Conservation (phyloP, 1,140 invertebrate species). For the Melitaea cinxia region DNA sequence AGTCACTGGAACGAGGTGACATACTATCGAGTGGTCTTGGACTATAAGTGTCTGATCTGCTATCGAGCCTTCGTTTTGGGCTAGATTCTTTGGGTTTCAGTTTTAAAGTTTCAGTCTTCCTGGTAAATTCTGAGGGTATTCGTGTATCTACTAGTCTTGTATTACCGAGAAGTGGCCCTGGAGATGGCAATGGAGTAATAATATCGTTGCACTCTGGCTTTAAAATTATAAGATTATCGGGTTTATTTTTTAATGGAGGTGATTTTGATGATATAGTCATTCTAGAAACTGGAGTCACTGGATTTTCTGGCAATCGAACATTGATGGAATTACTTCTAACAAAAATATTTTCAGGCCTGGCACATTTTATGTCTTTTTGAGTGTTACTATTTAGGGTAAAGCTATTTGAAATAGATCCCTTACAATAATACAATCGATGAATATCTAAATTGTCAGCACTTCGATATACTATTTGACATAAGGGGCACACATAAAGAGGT, state of each 20-base stretch:
- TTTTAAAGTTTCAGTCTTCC: conserved; percentile 64
- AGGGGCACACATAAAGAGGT: conserved; percentile 83
- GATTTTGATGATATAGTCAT: conserved; percentile 63
- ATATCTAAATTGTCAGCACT: conserved; percentile 87
- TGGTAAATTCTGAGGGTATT: conserved; percentile 55
- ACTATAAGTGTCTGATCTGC: conserved; percentile 75
- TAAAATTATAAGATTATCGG: conserved; percentile 81
- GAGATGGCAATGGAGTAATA: conserved; percentile 86
- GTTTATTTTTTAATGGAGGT: conserved; percentile 73
- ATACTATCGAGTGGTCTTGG: conserved; percentile 66
- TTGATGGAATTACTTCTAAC: conserved; percentile 82
- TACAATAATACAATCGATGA: conserved; percentile 87
- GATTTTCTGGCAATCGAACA: conserved; percentile 80
- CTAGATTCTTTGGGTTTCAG: conserved; percentile 61
- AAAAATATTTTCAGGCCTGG: conserved; percentile 69
- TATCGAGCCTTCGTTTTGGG: conserved; percentile 72
- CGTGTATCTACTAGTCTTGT: conserved; percentile 87
- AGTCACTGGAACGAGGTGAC: conserved; percentile 63
- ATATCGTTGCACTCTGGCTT: conserved; percentile 81
- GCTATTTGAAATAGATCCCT: conserved; percentile 75
- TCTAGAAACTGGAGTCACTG: conserved; percentile 54
- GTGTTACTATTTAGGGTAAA: conserved; percentile 39
- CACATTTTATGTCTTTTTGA: conserved; percentile 60
- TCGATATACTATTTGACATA: conserved; percentile 85
- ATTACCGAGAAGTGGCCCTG: conserved; percentile 89